Conservation (phyloP, 2,113 vertebrate species). For the Grus americana region DNA sequence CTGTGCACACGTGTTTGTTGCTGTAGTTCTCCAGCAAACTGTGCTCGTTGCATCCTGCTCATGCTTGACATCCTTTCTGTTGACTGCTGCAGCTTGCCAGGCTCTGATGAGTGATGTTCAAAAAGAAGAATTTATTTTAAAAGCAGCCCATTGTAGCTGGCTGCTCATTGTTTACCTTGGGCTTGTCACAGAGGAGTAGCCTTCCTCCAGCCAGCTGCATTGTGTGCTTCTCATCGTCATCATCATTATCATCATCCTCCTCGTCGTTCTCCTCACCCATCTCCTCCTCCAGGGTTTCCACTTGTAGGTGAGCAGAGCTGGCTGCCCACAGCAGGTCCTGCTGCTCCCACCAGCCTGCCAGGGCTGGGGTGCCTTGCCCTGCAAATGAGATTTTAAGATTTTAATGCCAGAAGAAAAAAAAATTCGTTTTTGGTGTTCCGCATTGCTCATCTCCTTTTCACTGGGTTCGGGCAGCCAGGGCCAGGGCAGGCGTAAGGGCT, state of each 20-base stretch:
- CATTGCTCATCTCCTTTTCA: not conserved
- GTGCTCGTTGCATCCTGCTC: not conserved
- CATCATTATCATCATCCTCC: not conserved
- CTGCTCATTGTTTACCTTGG: not conserved
- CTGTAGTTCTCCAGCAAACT: not conserved
- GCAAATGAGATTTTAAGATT: not conserved
- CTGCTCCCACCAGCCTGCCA: not conserved
- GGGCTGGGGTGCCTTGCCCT: not conserved
- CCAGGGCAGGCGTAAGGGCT: conserved; percentile 46
- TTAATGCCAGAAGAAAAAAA: not conserved
- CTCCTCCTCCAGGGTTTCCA: not conserved
- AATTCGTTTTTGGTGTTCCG: not conserved
- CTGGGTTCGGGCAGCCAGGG: not conserved
- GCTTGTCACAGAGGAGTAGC: not conserved
- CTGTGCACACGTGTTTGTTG: not conserved
- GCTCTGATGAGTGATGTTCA: not conserved
- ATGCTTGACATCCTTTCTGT: not conserved
- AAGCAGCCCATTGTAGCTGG: not conserved
- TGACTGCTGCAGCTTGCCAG: not conserved
- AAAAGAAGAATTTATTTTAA: not conserved
- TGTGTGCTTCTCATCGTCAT: not conserved
- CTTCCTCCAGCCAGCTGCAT: not conserved
- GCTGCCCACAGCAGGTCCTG: not conserved
- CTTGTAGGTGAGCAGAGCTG: not conserved
- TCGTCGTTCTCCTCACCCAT: not conserved